Evolutionary conservation across 2,113 vertebrate species (phyloP).

Genomic region (Pseudopipra pipra): DNA sequence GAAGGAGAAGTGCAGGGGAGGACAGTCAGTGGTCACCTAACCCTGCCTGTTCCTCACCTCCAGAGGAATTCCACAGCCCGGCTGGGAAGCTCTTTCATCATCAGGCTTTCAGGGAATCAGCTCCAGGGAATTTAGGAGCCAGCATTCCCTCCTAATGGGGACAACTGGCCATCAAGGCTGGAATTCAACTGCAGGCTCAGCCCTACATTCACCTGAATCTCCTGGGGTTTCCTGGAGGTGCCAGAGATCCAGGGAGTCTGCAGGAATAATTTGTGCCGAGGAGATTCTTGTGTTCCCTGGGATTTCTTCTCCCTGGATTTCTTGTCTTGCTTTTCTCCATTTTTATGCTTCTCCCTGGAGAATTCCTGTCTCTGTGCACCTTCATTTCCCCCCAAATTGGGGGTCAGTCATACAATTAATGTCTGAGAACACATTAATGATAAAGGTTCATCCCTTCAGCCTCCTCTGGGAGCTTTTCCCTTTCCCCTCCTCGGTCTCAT

Average conservation of each 20-base stretch:
- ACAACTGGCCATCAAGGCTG: not conserved
- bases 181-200: not conserved
- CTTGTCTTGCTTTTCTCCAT: fast-evolving
- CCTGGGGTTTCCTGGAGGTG: not conserved
- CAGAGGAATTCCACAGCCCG: not conserved
- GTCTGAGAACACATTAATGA: fast-evolving
- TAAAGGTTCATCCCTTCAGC: not conserved
- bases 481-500: no score
- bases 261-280: not conserved
- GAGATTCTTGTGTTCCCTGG: not conserved
- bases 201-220: not conserved
- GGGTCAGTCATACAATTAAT: not conserved
- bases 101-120: not conserved
- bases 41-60: not conserved
- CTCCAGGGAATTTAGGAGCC: not conserved
- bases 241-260: not conserved
- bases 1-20: not conserved
- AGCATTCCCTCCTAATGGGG: fast-evolving
- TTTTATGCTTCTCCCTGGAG: not conserved
- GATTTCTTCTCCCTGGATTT: not conserved
- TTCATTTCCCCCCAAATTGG: not conserved
- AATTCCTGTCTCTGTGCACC: fast-evolving
- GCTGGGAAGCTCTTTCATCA: not conserved
- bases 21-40: not conserved
- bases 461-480: not conserved